Evolutionary conservation across 2,113 vertebrate species (phyloP), one percentile per base, ranked within the genome.

Genomic region (Tragelaphus strepsiceros): DNA sequence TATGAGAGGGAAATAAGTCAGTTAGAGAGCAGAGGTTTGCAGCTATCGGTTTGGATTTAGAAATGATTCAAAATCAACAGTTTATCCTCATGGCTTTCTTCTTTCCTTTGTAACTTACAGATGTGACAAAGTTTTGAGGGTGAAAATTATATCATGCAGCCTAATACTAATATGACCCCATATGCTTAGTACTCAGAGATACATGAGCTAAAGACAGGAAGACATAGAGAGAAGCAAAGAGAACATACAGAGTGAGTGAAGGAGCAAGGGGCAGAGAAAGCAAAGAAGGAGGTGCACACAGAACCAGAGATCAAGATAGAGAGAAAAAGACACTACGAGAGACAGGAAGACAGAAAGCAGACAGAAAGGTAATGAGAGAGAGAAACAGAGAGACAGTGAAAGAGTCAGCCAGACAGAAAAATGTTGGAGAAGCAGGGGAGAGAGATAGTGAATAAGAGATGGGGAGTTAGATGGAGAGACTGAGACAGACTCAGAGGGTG

Each of bases 21-120:
- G 10, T 62, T 46, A 90, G 80, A 96, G 94, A 58, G 46, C 53
- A 96, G n/a, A 95, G 16, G 26, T 67, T 86, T 96, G 4, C 28
- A 87, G 61, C 87, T 94, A 22, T 78, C 39, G 80, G 6, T 54
- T 81, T 91, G 54, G 53, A 22, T 82, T 94, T 91, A 93, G n/a
- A 93, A 94, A 71, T 96, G 22, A 71, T 96, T 97, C 51, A 71
- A 89, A 94, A 96, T 83, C 43, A 80, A 80, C 88, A 91, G 49
- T 93, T 81, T 96, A 56, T 62, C 19, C 26, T 94, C 53, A 2
- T 67, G 67, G 1, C 49, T 7, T 67, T 81, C 59, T 94, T 92
- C 46, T 95, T 90, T 95, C 26, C 22, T 78, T 97, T 92, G 49
- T 96, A 83, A 95, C 11, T 96, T 95, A 80, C 7, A 84, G n/a